Evolutionary conservation across 2,888 invertebrate genomes (phyloP).

Genomic region (Plemyria rubiginata): DNA sequence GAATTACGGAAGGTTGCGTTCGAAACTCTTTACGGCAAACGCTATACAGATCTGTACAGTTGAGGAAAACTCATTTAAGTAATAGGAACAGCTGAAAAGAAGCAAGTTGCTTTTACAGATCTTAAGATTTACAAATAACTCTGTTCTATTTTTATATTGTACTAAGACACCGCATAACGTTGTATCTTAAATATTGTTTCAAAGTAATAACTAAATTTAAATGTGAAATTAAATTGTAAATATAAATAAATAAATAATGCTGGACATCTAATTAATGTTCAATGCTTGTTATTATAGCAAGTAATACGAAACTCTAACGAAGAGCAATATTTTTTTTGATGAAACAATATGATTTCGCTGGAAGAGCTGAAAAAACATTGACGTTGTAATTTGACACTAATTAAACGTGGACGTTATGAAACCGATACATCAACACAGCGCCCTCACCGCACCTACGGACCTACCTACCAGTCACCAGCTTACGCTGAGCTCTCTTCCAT

Average conservation of each 20-base stretch:
- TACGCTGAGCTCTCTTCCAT: constrained; percentile 47
- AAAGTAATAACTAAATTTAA: too few relatives aligned
- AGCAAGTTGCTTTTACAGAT: constrained; percentile 15
- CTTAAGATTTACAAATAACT: constrained; percentile 1
- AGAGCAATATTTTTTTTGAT: constrained; percentile 4
- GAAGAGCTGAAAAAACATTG: constrained; percentile 64
- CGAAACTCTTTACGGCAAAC: constrained; percentile 65
- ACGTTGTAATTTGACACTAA: constrained; percentile 78
- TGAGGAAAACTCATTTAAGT: constrained; percentile 50
- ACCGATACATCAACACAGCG: constrained; percentile 75
- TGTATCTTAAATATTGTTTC: too few relatives aligned
- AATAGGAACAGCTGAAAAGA: constrained; percentile 34
- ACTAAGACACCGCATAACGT: neutral
- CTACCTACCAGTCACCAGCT: constrained; percentile 58
- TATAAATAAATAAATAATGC: too few relatives aligned
- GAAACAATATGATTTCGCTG: constrained; percentile 25
- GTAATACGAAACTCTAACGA: constrained; percentile 6
- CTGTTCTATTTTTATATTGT: neutral
- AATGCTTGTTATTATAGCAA: neutral
- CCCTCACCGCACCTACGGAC: constrained; percentile 67
- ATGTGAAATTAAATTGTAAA: too few relatives aligned
- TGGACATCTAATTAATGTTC: too few relatives aligned
- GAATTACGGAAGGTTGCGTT: constrained; percentile 71
- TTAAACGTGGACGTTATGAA: constrained; percentile 76
- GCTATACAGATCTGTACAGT: constrained; percentile 53